Evolutionary conservation across 2,888 invertebrate genomes (phyloP).

Genomic region (Orthosia gracilis): DNA sequence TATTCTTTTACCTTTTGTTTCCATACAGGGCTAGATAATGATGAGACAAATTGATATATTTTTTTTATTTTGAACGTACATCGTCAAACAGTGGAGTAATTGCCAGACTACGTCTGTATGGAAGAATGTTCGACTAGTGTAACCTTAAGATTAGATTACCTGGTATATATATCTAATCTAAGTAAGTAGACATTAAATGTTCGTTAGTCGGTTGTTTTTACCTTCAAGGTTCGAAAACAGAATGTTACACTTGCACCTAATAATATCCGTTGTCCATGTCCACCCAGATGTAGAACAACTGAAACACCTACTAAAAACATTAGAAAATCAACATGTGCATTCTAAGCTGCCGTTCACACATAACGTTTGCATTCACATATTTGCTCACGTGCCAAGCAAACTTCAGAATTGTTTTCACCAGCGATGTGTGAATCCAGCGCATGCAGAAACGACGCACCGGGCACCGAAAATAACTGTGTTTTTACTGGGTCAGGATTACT

Average conservation of each 20-base stretch:
- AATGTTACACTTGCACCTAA: not conserved
- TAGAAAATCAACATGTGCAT: constrained; percentile 4
- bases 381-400: constrained; percentile 29
- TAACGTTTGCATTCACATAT: constrained; percentile 24
- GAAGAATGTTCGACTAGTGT: too few relatives aligned
- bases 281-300: not conserved
- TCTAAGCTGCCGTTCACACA: not conserved
- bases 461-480: constrained; percentile 58
- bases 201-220: not conserved
- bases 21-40: too few relatives aligned
- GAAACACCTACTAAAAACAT: not conserved
- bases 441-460: constrained; percentile 19
- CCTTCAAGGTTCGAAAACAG: not conserved
- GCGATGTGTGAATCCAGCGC: constrained; percentile 38
- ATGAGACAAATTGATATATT: too few relatives aligned
- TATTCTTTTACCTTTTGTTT: too few relatives aligned
- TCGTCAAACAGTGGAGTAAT: too few relatives aligned
- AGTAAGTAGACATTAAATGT: too few relatives aligned
- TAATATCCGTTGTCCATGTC: not conserved
- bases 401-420: constrained; percentile 33
- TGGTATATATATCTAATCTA: too few relatives aligned
- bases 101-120: too few relatives aligned
- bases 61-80: too few relatives aligned
- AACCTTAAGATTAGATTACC: too few relatives aligned
- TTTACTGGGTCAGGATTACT: constrained; percentile 62